Base-by-base conservation (phyloP, 2,113 vertebrate genomes). In the Amazona vittata region DNA sequence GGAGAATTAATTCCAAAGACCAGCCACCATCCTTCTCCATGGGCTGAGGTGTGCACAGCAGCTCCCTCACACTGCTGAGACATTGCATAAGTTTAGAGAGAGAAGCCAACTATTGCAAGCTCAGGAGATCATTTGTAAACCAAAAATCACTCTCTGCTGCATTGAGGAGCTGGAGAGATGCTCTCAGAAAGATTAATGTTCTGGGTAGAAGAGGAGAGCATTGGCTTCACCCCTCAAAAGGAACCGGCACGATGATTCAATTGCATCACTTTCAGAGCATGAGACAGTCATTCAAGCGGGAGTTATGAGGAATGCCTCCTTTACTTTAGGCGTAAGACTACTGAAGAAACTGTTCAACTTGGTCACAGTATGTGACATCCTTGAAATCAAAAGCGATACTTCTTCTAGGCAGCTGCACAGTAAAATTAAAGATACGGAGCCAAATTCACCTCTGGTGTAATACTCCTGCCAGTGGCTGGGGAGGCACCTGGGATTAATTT, bases 361-460 rank as follows among this genome's bases (percentile, higher is more conserved):
- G 90, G 83, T 96, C 96, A 96, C 95, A 97, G 87, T 76, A 41
- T 81, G 71, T 92, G 94, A 95, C 87, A 95, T 94, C 93, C 89
- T 94, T 96, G 94, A 95, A 97, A 96, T 94, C 84, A 88, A 90
- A 95, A 88, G 91, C 73, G 69, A 95, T 96, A 35, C 60, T 90
- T 94, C 95, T 94, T 92, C 87, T 86, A 28, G 1, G 86, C 0
- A 7, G 37, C 63, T 63, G 88, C 86, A 81, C 65, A 41, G 86
- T 49, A 82, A 93, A 97, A 94, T 94, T 93, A 94, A 94, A 91
- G 68, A 33, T 29, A 64, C 0, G 11, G 67, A 93, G 70, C 43
- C 83, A 91, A 86, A 96, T 97, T 91, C 35, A 83, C 94, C 89
- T 95, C 69, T 93, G 83, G 65, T n/a, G 86, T 64, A 83, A 92